These are phyloP conservation scores for Prietella phreatophila DNA, from an alignment of 2,113 vertebrate genomes.

Conservation along the genomic window DNA sequence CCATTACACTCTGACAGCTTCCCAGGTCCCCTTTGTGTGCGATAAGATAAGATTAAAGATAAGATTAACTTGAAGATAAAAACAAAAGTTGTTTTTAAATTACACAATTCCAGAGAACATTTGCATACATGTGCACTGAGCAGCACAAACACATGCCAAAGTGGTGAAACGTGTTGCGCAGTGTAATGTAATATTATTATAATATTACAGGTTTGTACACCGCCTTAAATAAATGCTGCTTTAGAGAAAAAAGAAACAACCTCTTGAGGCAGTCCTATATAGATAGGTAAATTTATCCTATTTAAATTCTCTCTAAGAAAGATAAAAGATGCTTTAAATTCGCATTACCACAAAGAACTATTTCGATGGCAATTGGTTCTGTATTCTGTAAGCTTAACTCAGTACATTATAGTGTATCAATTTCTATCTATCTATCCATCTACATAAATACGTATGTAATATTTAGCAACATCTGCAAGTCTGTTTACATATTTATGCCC, in stretches of 20 bases:
- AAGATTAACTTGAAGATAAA: no score
- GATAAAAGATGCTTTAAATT: background rate
- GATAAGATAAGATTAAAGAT: no score
- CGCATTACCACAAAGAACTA: no score
- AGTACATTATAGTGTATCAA: no score
- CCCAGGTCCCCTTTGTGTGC: background rate
- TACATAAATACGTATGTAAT: no score
- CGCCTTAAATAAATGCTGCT: background rate
- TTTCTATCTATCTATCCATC: no score
- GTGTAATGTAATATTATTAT: background rate
- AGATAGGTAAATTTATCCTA: background rate
- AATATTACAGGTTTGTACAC: background rate
- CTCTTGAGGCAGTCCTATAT: no score
- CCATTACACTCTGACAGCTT: slow-evolving; percentile 33
- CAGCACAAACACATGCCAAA: background rate
- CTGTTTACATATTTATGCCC: background rate
- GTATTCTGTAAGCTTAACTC: no score
- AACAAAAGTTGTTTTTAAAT: background rate
- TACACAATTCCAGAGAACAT: background rate
- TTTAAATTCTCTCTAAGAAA: background rate
- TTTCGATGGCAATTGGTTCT: no score
- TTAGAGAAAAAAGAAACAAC: no score
- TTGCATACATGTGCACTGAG: background rate
- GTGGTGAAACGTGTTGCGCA: background rate
- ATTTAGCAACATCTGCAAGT: no score